Conservation (phyloP, 2,113 vertebrate species). For the Myotis davidii region DNA sequence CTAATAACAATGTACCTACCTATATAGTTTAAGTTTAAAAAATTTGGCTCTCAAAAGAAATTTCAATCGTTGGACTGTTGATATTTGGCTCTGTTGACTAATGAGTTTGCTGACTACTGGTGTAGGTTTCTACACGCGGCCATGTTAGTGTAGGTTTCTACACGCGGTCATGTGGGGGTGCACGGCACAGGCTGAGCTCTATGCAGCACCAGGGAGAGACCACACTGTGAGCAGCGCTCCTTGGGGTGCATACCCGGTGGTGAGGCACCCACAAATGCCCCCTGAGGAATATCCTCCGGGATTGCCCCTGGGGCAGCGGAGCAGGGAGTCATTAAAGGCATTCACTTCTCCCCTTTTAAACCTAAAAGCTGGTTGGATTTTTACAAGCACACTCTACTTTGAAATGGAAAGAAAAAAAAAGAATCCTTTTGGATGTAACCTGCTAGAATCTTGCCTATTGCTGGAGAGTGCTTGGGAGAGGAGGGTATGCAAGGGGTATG, state of each 20-base stretch:
- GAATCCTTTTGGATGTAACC: neutral
- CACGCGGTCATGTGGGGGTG: accelerated
- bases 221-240: accelerated
- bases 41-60: too few relatives aligned
- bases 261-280: neutral
- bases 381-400: neutral
- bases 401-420: neutral
- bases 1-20: too few relatives aligned
- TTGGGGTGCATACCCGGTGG: accelerated
- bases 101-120: too few relatives aligned
- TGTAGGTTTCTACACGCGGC: neutral
- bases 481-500: neutral
- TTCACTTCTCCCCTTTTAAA: neutral
- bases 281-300: neutral
- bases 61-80: too few relatives aligned
- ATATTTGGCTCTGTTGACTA: too few relatives aligned
- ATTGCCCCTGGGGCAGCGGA: neutral
- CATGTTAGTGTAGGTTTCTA: neutral
- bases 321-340: neutral
- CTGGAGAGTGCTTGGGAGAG: neutral
- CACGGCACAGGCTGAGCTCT: accelerated
- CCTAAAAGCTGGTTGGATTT: neutral
- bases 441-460: neutral
- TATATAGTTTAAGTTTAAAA: too few relatives aligned
- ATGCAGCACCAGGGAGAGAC: neutral